phyloP scores from a whole-genome alignment of 2,888 invertebrate species.

The Drosophila fulvimacula region DNA sequence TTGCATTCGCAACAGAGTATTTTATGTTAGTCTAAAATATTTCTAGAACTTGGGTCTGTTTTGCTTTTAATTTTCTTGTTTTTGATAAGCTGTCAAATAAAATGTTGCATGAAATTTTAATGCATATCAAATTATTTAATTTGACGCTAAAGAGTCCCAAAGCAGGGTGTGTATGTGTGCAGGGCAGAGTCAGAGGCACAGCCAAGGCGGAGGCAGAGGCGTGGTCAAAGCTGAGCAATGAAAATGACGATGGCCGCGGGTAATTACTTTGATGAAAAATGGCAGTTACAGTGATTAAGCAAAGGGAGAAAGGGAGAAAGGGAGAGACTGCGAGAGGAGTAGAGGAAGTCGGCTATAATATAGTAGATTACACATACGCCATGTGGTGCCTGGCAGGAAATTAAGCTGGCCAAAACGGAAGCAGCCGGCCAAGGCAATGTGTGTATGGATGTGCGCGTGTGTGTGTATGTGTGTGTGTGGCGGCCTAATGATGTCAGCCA shows the following conservation, averaged over 20 bases:
- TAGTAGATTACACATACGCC: slow-evolving; percentile 78
- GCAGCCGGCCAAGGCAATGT: slow-evolving; percentile 53
- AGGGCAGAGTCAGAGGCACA: slow-evolving; percentile 2
- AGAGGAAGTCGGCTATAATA: slow-evolving; percentile 47
- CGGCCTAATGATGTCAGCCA: slow-evolving; percentile 74
- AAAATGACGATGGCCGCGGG: slow-evolving; percentile 36
- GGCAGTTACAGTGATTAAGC: slow-evolving; percentile 78
- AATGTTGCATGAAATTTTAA: slow-evolving; percentile 68
- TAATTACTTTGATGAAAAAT: slow-evolving; percentile 79
- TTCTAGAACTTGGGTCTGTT: background rate
- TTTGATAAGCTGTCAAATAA: slow-evolving; percentile 57
- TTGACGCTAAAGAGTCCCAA: slow-evolving; percentile 29
- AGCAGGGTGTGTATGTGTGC: slow-evolving; percentile 5
- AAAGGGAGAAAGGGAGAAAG: slow-evolving; percentile 6
- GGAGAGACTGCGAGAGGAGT: background rate
- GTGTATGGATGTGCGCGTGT: slow-evolving; percentile 17
- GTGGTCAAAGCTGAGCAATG: slow-evolving; percentile 32
- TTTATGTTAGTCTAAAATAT: background rate
- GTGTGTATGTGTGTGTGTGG: slow-evolving; percentile 22
- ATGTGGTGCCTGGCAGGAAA: slow-evolving; percentile 71
- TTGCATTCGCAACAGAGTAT: background rate
- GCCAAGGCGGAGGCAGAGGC: slow-evolving; percentile 8
- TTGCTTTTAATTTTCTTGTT: background rate
- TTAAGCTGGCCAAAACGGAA: slow-evolving; percentile 75
- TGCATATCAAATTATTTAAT: slow-evolving; percentile 78